These are phyloP conservation scores for Augiades crinisus DNA, from an alignment of 2,888 invertebrate genomes.

Conservation along the genomic window DNA sequence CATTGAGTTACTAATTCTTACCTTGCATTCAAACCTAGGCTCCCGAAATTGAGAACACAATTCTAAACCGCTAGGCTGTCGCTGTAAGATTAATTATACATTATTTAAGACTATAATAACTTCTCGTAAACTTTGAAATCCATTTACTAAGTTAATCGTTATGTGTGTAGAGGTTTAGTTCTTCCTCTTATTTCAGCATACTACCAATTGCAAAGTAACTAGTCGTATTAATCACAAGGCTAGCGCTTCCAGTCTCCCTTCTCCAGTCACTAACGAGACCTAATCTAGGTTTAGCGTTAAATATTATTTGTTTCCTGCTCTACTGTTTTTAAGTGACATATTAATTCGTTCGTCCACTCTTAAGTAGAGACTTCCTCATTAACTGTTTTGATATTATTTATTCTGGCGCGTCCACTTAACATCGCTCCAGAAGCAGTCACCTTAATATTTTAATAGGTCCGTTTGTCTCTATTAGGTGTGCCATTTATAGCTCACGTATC, in stretches of 20 bases:
- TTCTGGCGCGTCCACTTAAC: constrained; percentile 54
- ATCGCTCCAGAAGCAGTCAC: constrained; percentile 42
- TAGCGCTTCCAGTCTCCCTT: constrained; percentile 25
- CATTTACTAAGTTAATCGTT: too few species aligned
- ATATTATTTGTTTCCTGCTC: constrained; percentile 69
- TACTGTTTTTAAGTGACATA: constrained; percentile 69
- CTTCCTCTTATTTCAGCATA: constrained; percentile 4
- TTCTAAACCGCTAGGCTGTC: too few species aligned
- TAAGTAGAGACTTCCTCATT: constrained; percentile 79
- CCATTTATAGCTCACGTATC: constrained; percentile 43
- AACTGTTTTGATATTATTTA: constrained; percentile 70
- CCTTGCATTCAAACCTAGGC: too few species aligned
- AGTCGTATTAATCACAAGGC: constrained; percentile 27
- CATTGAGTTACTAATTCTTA: too few species aligned
- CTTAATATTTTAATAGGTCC: constrained; percentile 56
- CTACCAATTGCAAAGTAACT: constrained; percentile 20
- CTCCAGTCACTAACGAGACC: constrained; percentile 54
- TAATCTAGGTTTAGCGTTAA: constrained; percentile 72
- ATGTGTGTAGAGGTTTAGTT: background rate
- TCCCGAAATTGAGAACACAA: too few species aligned
- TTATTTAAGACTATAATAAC: too few species aligned
- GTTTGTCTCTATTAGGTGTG: constrained; percentile 56
- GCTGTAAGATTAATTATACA: too few species aligned
- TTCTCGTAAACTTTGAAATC: too few species aligned
- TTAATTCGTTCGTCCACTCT: constrained; percentile 61